Percentiles rank a stretch among this genome's conserved stretches.
These are phyloP conservation scores for Drosophila greeni DNA, from an alignment of 2,888 invertebrate genomes.

Conservation along the genomic window DNA sequence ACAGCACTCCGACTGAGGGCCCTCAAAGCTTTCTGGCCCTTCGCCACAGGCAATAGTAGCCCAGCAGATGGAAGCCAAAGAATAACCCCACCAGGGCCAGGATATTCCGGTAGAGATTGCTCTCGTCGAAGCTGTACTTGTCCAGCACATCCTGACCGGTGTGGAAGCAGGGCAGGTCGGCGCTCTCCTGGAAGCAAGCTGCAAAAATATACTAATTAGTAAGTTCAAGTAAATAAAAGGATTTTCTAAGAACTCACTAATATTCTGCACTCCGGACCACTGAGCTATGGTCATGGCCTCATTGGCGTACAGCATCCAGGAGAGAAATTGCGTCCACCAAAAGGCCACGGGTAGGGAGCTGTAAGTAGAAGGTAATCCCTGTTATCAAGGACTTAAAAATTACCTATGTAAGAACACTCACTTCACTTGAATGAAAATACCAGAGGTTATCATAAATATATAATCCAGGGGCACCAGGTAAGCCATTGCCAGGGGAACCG, in stretches of 20 bases:
- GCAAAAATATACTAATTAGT: conserved; percentile 9
- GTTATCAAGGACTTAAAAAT: too few species aligned
- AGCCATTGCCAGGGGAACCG: conserved; percentile 88
- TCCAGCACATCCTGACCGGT: conserved; percentile 86
- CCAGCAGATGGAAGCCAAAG: conserved; percentile 85
- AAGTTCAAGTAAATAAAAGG: background rate
- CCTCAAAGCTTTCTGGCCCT: conserved; percentile 81
- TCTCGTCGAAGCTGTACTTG: conserved; percentile 85
- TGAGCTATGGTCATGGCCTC: conserved; percentile 90
- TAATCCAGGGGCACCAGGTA: conserved; percentile 93
- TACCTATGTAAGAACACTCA: conserved; percentile 72
- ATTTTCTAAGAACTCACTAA: conserved; percentile 65
- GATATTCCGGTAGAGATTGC: conserved; percentile 84
- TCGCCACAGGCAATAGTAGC: conserved; percentile 84
- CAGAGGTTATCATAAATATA: conserved; percentile 91
- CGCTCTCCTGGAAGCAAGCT: conserved; percentile 83
- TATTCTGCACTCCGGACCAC: conserved; percentile 85
- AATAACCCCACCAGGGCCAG: conserved; percentile 84
- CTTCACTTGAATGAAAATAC: conserved; percentile 90
- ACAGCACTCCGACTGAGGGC: conserved; percentile 28
- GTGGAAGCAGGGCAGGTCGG: conserved; percentile 85
- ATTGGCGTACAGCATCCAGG: conserved; percentile 92
- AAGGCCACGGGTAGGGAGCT: conserved; percentile 86
- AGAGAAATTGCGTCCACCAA: conserved; percentile 88
- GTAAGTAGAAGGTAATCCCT: conserved; percentile 30